phyloP scores from a whole-genome alignment of 2,888 invertebrate genomes.

The Monoplex corrugatus region DNA sequence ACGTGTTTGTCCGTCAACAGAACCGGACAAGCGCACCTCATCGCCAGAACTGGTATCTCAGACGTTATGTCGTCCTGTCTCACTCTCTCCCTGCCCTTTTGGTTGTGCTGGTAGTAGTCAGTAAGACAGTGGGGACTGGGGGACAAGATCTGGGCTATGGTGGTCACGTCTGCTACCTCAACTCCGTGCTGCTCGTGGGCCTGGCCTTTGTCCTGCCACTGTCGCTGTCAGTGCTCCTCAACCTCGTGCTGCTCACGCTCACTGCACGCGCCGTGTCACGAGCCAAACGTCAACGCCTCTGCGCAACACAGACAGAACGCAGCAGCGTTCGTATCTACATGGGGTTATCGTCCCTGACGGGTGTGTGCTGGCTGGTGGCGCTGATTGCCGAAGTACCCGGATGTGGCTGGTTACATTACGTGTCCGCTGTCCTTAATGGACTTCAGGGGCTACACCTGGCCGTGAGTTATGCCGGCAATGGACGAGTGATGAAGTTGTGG shows the following conservation, averaged over 20 bases:
- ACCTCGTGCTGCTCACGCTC: conserved; percentile 61
- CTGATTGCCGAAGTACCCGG: conserved; percentile 64
- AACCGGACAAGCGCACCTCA: neutral
- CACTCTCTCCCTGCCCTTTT: conserved; percentile 35
- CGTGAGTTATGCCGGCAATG: conserved; percentile 64
- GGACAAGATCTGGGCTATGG: conserved; percentile 57
- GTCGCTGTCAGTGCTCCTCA: conserved; percentile 58
- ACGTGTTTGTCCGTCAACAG: conserved; percentile 56
- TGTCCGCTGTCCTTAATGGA: conserved; percentile 64
- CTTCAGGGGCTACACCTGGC: conserved; percentile 69
- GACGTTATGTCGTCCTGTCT: conserved; percentile 45
- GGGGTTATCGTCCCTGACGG: conserved; percentile 67
- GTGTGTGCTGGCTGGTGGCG: conserved; percentile 69
- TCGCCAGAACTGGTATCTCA: conserved; percentile 40
- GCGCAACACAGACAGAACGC: conserved; percentile 55
- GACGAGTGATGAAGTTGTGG: conserved; percentile 62
- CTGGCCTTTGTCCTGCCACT: conserved; percentile 64
- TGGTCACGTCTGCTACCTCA: conserved; percentile 57
- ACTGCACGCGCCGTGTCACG: conserved; percentile 60
- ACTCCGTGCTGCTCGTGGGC: conserved; percentile 46
- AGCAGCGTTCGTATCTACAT: conserved; percentile 63
- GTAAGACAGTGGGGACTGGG: conserved; percentile 19
- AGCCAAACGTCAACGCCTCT: conserved; percentile 40
- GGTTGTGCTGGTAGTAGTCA: conserved; percentile 44
- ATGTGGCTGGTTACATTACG: conserved; percentile 60